Percentiles rank a stretch among this genome's conserved stretches.
Evolutionary conservation across 1,140 invertebrate genomes (phyloP).

Genomic region (Tenebrio molitor): DNA sequence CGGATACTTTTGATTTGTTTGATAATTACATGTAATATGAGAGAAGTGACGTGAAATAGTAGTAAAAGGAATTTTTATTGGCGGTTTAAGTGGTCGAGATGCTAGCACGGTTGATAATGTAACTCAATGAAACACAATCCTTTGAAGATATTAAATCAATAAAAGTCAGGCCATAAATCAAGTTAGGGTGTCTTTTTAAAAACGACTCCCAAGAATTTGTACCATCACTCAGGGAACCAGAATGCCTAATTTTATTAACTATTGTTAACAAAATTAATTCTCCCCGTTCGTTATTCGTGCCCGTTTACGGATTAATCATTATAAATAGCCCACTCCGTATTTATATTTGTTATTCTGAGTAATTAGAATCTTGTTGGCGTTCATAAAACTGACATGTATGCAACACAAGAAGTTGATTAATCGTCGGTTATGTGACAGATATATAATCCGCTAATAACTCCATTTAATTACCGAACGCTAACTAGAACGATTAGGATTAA

Average conservation of each 20-base stretch:
- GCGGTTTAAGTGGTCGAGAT: background rate
- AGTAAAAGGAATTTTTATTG: conserved; percentile 4
- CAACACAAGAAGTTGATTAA: conserved; percentile 40
- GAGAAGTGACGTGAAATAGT: background rate
- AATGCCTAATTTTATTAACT: background rate
- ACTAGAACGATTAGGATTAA: conserved; percentile 34
- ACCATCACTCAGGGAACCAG: background rate
- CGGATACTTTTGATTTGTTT: background rate
- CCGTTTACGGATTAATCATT: conserved; percentile 18
- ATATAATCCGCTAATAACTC: conserved; percentile 40
- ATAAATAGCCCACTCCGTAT: conserved; percentile 27
- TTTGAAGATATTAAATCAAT: conserved; percentile 1
- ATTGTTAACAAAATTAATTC: conserved; percentile 27
- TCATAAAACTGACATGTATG: conserved; percentile 38
- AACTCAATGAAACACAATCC: background rate
- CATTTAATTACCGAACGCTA: conserved; percentile 34
- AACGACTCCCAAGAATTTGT: background rate
- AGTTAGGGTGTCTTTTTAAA: conserved; percentile 1
- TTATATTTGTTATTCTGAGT: conserved; percentile 38
- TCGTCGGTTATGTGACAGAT: conserved; percentile 32
- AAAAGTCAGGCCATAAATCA: conserved; percentile 5
- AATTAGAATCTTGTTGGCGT: conserved; percentile 39
- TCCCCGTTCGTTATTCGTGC: conserved; percentile 8
- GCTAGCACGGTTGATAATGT: background rate
- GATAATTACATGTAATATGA: background rate